Evolutionary conservation across 2,113 vertebrate genomes (phyloP), one percentile per base, ranked within the genome.

Genomic region (Atherinomorus stipes): DNA sequence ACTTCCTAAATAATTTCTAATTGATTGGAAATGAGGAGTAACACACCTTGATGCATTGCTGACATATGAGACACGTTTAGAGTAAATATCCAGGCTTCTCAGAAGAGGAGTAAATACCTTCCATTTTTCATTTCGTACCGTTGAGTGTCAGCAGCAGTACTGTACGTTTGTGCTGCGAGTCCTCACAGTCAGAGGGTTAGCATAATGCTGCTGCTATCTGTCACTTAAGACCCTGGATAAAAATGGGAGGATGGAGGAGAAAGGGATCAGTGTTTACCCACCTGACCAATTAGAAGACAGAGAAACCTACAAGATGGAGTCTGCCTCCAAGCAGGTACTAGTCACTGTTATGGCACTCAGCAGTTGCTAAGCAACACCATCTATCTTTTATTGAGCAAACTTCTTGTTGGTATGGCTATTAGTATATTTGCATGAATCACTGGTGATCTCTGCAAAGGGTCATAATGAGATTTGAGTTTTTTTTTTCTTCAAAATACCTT

Each of bases 1-100:
- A 93, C 83, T 90, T 83, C 89, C 85, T 93, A 93, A 95, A 90
- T 93, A 93, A 94, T 94, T 94, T 94, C 91, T 94, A 95, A 94
- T 93, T 95, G 93, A 95, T 94, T 93, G 90, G 92, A 90, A 94
- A 87, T 88, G 91, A 93, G 94, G 89, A 82, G 83, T 85, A 87
- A 87, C 81, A 76, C 23, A 38, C 62, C 65, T 91, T 94, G 93
- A 94, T 94, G 79, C 91, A 93, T 92, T 93, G 88, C 91, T 37
- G n/a, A 84, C 89, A 80, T 71, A 62, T 75, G 68, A 84, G 85
- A 92, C 90, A 93, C 84, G 93, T 91, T 92, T 87, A 92, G 88
- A 73, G 87, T 81, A 87, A 81, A 95, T 95, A 89, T 93, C 92
- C 93, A 90, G 87, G 75, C 76, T 93, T 85, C 84, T 92, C 85